Evolutionary conservation across 2,797 vertebrate species (phyloP).

Genomic region (Cryptoprocta ferox): DNA sequence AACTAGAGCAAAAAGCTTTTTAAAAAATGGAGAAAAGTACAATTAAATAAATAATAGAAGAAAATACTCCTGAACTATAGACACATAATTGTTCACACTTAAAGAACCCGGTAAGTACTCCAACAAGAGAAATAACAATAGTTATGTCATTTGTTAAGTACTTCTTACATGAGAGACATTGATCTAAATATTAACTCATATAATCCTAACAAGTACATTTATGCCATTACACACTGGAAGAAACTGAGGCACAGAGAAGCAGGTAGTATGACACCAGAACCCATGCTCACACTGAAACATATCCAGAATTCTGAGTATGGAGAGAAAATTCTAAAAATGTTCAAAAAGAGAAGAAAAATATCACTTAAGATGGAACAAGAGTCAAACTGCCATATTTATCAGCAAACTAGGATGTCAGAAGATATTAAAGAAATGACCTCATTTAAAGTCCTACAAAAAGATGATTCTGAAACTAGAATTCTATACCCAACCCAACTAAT

Average conservation of each 20-base stretch:
- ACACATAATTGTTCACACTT: neutral
- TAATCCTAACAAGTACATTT: neutral
- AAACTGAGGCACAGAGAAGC: neutral
- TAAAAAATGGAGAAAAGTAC: neutral
- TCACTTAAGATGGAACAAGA: neutral
- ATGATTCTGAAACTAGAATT: conserved; percentile 2
- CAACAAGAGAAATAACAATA: neutral
- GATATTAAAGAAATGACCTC: neutral
- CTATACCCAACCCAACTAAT: neutral
- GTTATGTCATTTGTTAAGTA: neutral
- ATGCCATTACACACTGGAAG: neutral
- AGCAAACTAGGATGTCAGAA: neutral
- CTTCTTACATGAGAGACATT: neutral
- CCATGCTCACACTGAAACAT: neutral
- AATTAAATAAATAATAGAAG: neutral
- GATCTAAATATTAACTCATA: conserved; percentile 10
- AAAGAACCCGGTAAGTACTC: neutral
- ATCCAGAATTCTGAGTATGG: neutral
- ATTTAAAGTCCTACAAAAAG: neutral
- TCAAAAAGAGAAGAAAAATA: neutral
- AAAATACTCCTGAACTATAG: neutral
- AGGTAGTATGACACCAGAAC: neutral
- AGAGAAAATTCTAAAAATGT: neutral
- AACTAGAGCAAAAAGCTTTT: neutral
- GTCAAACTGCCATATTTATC: neutral